These are phyloP conservation scores for Drosophila borealis DNA, from an alignment of 2,888 invertebrate genomes.

Conservation along the genomic window DNA sequence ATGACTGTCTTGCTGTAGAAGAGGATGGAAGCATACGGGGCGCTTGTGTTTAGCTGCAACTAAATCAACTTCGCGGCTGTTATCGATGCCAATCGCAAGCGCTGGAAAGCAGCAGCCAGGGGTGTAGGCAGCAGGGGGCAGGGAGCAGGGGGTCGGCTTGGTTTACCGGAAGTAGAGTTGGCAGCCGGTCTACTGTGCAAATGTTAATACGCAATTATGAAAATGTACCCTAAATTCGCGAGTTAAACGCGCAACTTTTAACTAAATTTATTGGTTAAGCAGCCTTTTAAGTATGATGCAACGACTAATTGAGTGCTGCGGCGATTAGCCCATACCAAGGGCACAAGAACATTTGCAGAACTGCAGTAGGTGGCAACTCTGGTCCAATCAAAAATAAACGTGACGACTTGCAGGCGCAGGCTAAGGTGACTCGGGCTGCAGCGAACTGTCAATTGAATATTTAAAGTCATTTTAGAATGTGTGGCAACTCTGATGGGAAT, in stretches of 20 bases:
- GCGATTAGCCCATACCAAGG: neutral
- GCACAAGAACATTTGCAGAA: no score
- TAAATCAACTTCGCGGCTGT: constrained; percentile 36
- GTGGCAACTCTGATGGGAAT: no score
- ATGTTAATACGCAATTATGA: constrained; percentile 44
- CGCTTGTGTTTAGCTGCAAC: constrained; percentile 18
- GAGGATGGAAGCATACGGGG: no score
- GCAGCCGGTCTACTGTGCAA: constrained; percentile 10
- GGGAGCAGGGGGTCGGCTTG: neutral
- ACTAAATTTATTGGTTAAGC: constrained; percentile 3
- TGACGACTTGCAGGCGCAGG: no score
- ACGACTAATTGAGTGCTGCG: no score
- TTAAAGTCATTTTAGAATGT: neutral
- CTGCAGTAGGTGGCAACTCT: no score
- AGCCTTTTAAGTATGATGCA: no score
- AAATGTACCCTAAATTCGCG: constrained; percentile 13
- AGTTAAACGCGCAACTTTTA: constrained; percentile 7
- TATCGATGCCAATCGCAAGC: constrained; percentile 37
- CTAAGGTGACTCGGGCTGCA: no score
- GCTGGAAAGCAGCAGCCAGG: constrained; percentile 11
- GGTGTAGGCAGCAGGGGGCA: neutral
- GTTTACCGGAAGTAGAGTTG: no score
- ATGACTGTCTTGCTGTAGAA: neutral
- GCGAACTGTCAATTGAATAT: neutral
- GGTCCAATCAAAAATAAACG: no score